Evolutionary conservation across 2,797 vertebrate genomes (phyloP).

Genomic region (Otus scops): DNA sequence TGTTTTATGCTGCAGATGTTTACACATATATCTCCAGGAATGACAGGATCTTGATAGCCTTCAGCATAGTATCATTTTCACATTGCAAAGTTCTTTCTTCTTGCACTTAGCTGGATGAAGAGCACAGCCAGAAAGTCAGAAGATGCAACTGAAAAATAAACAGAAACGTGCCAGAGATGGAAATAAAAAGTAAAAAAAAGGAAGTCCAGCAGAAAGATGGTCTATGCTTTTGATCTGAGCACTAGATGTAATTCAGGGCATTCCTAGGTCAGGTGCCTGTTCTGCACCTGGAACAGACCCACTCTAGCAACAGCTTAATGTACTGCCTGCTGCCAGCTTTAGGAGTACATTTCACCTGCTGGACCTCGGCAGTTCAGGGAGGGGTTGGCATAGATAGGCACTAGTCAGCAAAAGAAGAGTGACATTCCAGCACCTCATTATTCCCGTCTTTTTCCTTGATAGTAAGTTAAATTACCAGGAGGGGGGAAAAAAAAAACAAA

Average conservation of each 20-base stretch:
- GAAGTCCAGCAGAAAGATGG: neutral
- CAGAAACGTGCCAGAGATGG: neutral
- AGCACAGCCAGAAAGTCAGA: neutral
- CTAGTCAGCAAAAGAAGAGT: neutral
- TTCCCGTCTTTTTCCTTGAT: neutral
- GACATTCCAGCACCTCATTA: neutral
- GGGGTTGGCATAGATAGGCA: neutral
- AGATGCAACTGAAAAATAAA: neutral
- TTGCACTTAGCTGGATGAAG: neutral
- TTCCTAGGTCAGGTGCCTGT: neutral
- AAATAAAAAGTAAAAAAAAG: neutral
- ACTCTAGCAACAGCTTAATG: neutral
- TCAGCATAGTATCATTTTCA: neutral
- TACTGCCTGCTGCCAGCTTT: rapidly evolving
- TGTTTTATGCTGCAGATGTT: neutral
- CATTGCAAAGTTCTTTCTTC: neutral
- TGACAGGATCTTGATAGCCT: neutral
- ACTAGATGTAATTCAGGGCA: neutral
- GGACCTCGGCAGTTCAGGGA: neutral
- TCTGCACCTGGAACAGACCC: neutral
- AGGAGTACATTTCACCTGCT: neutral
- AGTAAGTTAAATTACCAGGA: neutral
- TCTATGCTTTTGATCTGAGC: neutral
- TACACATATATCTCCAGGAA: neutral
- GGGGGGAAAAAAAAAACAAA: too few relatives aligned